Base-by-base conservation (phyloP, 2,888 invertebrate species). In the Macrosoma leucophasiata region DNA sequence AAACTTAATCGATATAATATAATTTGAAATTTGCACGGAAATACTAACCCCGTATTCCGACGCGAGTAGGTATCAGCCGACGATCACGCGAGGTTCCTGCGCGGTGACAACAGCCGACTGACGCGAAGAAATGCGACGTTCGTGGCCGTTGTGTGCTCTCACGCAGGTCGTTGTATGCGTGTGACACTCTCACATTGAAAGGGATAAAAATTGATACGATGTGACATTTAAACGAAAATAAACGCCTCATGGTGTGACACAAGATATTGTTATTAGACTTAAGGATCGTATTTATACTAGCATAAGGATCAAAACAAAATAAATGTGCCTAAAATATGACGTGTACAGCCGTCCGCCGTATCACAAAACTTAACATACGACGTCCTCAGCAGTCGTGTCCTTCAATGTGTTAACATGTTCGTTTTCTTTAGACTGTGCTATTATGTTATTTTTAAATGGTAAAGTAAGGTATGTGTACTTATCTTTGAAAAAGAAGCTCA, bases 141-240 rank as follows among this genome's bases (percentile, higher is more conserved):
- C 36, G 25, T 26, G 26, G 18, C 6, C 36, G 36, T 36, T 30
- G 36, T 30, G 36, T 36, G 12, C 30, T 36, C 1, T 36, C 30
- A 30, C 30, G 30, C 21, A 30, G 27, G 34, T 34, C 14, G 18
- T 18, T 34, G 34, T 29, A 7, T 29, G 34, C 23, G 28, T 33
- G 23, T 28, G 35, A 35, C 35, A 35, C 11, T 18, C 35, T 25
- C 36, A 36, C 36, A 29, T 35, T 35, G 29, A 35, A 35, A 29
- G 24, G 24, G 14, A 25, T 10, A 22, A 24, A 35, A 35, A 19
- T 25, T 29, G 20, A 35, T 35, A 22, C 29, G 29, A 35, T 35
- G 20, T 35, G 35, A 35, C 29, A 29, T 19, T 25, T 19, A 35
- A 9, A 20, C 22, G 12, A 20, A 33, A 28, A 33, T n/a, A 28